These are phyloP conservation scores for Grammomys surdaster DNA, from an alignment of 2,113 vertebrate genomes.

Conservation along the genomic window DNA sequence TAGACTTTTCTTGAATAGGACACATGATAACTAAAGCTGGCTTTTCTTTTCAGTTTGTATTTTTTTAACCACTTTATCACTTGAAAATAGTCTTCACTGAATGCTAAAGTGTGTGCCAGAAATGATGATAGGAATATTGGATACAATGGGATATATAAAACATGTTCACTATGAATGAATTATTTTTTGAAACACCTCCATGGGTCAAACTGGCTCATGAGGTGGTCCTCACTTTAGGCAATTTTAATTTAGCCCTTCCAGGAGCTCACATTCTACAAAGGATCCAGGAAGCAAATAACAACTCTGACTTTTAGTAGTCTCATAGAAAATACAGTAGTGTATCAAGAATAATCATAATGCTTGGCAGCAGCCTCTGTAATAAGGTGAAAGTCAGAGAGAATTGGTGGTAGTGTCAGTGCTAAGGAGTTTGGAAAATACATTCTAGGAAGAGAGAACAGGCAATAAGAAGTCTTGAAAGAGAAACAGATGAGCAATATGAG, in stretches of 20 bases:
- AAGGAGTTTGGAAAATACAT: slow-evolving; percentile 8
- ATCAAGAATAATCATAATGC: neutral
- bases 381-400: neutral
- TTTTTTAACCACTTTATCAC: slow-evolving; percentile 26
- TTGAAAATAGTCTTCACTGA: slow-evolving; percentile 30
- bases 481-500: neutral
- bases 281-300: slow-evolving; percentile 20
- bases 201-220: neutral
- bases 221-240: slow-evolving; percentile 22
- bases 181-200: slow-evolving; percentile 35
- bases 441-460: neutral
- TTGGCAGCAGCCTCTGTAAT: neutral
- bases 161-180: neutral
- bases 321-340: neutral
- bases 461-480: neutral
- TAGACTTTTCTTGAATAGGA: slow-evolving; percentile 7
- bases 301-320: neutral
- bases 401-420: neutral
- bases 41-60: slow-evolving; percentile 16
- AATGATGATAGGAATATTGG: neutral
- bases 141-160: neutral
- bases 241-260: neutral
- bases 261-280: slow-evolving; percentile 49
- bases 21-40: neutral
- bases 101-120: neutral